Evolutionary conservation across 2,888 invertebrate genomes (phyloP).

Genomic region (Drosophila tripunctata): DNA sequence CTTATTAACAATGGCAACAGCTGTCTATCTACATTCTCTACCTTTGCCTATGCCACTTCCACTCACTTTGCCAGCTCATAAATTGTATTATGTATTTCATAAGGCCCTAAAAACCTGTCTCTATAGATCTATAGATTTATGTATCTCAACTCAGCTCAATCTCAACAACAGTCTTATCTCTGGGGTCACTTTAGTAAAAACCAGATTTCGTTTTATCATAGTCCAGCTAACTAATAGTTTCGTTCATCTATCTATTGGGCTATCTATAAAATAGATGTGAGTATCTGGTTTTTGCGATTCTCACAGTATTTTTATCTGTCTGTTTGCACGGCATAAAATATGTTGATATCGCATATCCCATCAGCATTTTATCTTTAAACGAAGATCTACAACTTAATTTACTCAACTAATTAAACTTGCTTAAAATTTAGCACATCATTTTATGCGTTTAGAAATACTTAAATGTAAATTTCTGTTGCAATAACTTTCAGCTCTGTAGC

Average conservation of each 20-base stretch:
- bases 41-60: not conserved
- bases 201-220: slow-evolving; percentile 22
- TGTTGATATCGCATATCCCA: not conserved
- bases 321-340: not conserved
- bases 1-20: slow-evolving; percentile 31
- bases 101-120: slow-evolving; percentile 21
- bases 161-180: slow-evolving; percentile 5
- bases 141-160: not conserved
- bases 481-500: not conserved
- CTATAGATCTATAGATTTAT: slow-evolving; percentile 14
- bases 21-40: slow-evolving; percentile 4
- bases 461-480: no score
- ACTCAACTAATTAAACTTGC: slow-evolving; percentile 6
- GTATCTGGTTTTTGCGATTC: slow-evolving; percentile 7
- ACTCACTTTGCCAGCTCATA: slow-evolving; percentile 4
- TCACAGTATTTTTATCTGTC: not conserved
- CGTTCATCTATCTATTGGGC: not conserved
- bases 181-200: slow-evolving; percentile 6
- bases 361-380: slow-evolving; percentile 2
- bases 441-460: no score
- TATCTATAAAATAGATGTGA: not conserved
- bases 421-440: not conserved
- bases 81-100: slow-evolving; percentile 12
- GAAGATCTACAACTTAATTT: slow-evolving; percentile 14
- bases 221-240: slow-evolving; percentile 8